Percentiles rank a stretch among this genome's conserved stretches.
These are phyloP conservation scores for Apamea anceps DNA, from an alignment of 2,888 invertebrate genomes.

Conservation along the genomic window DNA sequence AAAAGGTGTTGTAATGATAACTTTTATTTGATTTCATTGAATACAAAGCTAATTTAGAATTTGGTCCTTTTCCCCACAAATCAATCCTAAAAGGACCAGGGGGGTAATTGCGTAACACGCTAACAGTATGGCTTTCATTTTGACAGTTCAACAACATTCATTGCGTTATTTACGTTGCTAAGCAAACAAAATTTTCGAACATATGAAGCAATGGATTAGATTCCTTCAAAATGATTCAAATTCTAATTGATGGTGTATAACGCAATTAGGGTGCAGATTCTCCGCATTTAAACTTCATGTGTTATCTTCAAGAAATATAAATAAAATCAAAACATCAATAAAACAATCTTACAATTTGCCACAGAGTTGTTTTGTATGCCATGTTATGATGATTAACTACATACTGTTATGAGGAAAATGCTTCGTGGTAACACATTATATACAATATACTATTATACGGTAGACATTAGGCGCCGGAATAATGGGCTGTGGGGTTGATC, in stretches of 20 bases:
- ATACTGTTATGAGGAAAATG: slow-evolving; percentile 55
- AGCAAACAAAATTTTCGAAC: not conserved
- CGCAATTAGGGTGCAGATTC: not conserved
- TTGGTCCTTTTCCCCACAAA: too few species aligned
- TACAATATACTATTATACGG: slow-evolving; percentile 43
- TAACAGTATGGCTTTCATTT: too few species aligned
- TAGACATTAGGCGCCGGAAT: slow-evolving; percentile 52
- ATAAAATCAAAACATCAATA: slow-evolving; percentile 40
- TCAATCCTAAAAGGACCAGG: too few species aligned
- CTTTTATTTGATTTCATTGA: too few species aligned
- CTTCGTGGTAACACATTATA: slow-evolving; percentile 53
- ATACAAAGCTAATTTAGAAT: too few species aligned
- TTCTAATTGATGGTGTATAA: not conserved
- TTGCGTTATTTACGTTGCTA: too few species aligned
- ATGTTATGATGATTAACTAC: slow-evolving; percentile 48
- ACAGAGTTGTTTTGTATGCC: slow-evolving; percentile 47
- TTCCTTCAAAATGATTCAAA: not conserved
- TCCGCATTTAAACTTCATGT: not conserved
- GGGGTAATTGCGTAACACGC: too few species aligned
- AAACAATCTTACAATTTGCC: slow-evolving; percentile 33
- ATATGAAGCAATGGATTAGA: not conserved
- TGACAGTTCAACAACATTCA: too few species aligned
- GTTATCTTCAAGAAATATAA: slow-evolving; percentile 7
- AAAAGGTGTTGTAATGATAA: too few species aligned
- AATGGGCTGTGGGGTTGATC: slow-evolving; percentile 21